phyloP scores from a whole-genome alignment of 2,888 invertebrate genomes.

The Xestia sexstrigata region DNA sequence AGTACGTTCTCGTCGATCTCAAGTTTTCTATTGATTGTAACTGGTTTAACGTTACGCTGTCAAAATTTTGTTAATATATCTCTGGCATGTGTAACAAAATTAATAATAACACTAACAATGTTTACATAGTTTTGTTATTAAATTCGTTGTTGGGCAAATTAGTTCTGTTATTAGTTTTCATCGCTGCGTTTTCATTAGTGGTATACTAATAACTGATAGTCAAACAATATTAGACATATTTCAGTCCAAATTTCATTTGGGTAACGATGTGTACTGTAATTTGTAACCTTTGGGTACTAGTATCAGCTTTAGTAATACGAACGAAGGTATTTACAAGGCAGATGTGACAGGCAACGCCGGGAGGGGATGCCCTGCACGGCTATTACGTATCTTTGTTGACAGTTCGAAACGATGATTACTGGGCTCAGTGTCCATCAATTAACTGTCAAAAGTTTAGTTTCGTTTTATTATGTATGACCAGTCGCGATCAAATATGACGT shows the following conservation, averaged over 20 bases:
- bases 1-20: neutral
- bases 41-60: constrained; percentile 1
- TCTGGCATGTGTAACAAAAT: constrained; percentile 28
- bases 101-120: constrained; percentile 43
- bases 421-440: too few relatives aligned
- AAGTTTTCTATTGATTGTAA: constrained; percentile 29
- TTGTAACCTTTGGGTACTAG: neutral
- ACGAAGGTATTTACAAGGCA: neutral
- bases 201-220: constrained; percentile 23
- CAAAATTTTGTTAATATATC: constrained; percentile 36
- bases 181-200: constrained; percentile 36
- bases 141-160: constrained; percentile 18
- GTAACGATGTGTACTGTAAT: neutral
- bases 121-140: constrained; percentile 46
- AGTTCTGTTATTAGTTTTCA: constrained; percentile 52
- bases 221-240: constrained; percentile 21
- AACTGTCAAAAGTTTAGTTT: too few relatives aligned
- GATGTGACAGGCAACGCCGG: too few relatives aligned
- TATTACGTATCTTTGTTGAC: too few relatives aligned
- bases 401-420: too few relatives aligned
- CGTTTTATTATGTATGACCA: too few relatives aligned
- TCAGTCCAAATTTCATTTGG: constrained; percentile 25
- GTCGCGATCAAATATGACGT: too few relatives aligned
- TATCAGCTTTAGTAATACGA: neutral
- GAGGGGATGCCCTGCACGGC: too few relatives aligned